phyloP scores from a whole-genome alignment of 2,888 invertebrate species.

The Parasteatoda lunata region DNA sequence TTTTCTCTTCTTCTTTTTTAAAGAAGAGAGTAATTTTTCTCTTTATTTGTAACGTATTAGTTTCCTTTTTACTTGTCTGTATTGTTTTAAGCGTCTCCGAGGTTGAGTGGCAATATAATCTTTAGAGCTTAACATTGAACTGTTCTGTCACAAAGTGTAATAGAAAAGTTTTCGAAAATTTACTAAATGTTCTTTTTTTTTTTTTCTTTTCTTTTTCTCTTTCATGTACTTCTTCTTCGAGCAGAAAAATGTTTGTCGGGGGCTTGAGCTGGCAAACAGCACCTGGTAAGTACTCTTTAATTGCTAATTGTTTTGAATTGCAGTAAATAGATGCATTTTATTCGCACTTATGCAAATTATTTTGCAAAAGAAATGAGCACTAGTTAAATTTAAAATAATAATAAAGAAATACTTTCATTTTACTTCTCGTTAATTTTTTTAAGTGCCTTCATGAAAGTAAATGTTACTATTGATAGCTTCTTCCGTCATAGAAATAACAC shows the following conservation, averaged over 20 bases:
- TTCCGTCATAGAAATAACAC: too few species aligned
- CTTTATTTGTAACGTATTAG: too few species aligned
- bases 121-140: conserved; percentile 34
- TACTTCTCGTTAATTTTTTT: too few species aligned
- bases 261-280: conserved; percentile 99
- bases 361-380: too few species aligned
- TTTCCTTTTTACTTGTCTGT: too few species aligned
- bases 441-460: too few species aligned
- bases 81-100: too few species aligned
- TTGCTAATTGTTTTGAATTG: not conserved
- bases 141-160: conserved; percentile 44
- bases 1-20: not conserved
- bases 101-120: conserved; percentile 63
- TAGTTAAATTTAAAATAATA: too few species aligned
- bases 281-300: conserved; percentile 85
- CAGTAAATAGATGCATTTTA: too few species aligned
- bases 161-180: conserved; percentile 29
- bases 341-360: too few species aligned
- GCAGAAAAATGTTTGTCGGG: conserved; percentile 99
- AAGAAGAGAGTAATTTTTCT: not conserved
- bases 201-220: conserved; percentile 73
- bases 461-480: too few species aligned
- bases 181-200: conserved; percentile 39
- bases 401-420: too few species aligned
- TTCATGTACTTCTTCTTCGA: conserved; percentile 23